These are phyloP conservation scores for Drosophila biarmipes DNA, from an alignment of 1,140 invertebrate species.

Conservation along the genomic window DNA sequence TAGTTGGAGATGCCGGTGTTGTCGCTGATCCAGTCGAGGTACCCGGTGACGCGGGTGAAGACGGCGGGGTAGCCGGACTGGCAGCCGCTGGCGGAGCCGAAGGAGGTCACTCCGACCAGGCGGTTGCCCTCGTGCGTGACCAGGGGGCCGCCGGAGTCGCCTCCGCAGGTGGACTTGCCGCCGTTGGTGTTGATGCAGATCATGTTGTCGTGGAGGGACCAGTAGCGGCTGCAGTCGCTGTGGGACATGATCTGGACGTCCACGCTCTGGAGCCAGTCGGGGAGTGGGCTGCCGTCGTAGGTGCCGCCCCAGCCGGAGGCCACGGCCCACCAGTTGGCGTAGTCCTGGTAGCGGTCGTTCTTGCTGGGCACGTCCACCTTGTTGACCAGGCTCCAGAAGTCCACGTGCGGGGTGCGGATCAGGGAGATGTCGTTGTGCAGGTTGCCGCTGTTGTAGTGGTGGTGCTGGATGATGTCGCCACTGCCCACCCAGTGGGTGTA, in stretches of 20 bases:
- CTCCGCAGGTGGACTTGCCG: constrained; percentile 78
- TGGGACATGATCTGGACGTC: constrained; percentile 55
- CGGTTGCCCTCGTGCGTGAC: constrained; percentile 52
- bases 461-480: constrained; percentile 52
- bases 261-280: constrained; percentile 53
- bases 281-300: constrained; percentile 53
- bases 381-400: constrained; percentile 60
- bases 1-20: constrained; percentile 58
- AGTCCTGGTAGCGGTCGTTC: constrained; percentile 52
- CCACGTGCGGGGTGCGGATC: constrained; percentile 56
- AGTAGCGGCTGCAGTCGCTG: constrained; percentile 22
- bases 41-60: constrained; percentile 85
- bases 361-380: constrained; percentile 54
- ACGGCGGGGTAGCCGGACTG: constrained; percentile 84
- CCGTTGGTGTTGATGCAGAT: constrained; percentile 64
- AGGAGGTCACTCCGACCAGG: constrained; percentile 51
- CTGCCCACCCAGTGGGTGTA: constrained; percentile 48
- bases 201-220: constrained; percentile 44
- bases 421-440: constrained; percentile 54
- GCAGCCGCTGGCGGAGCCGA: constrained; percentile 51
- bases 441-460: constrained; percentile 55
- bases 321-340: constrained; percentile 44
- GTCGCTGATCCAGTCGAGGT: constrained; percentile 85
- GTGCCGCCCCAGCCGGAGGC: constrained; percentile 64
- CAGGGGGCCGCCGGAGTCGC: constrained; percentile 86